Conservation (phyloP, 2,797 vertebrate genomes). For the Glyptemys insculpta region DNA sequence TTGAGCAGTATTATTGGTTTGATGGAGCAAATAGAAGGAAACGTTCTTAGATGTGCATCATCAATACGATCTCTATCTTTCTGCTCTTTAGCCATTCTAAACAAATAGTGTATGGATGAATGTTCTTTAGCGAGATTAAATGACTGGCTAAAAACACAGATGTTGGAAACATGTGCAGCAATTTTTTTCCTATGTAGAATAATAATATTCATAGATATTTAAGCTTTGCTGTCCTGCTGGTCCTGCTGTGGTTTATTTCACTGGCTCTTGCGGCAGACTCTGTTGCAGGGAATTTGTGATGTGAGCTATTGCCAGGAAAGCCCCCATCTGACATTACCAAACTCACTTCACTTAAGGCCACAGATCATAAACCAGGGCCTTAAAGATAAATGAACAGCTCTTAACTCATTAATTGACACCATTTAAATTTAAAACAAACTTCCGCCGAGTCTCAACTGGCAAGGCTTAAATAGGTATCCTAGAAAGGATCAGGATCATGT, state of each 20-base stretch:
- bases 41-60: neutral
- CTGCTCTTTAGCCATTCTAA: neutral
- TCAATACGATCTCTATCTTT: neutral
- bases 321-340: neutral
- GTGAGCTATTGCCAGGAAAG: neutral
- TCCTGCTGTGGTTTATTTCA: neutral
- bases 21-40: neutral
- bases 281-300: neutral
- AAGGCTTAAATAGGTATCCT: slow-evolving; percentile 2
- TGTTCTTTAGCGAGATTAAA: neutral
- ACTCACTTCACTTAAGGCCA: neutral
- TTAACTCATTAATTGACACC: slow-evolving; percentile 13
- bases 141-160: neutral
- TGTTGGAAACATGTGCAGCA: fast-evolving
- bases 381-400: slow-evolving; percentile 39
- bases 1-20: neutral
- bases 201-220: neutral
- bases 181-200: neutral
- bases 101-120: neutral
- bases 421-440: slow-evolving; percentile 25
- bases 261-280: neutral
- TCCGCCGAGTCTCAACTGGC: neutral
- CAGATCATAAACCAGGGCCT: slow-evolving; percentile 25
- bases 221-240: neutral
- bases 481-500: neutral